phyloP scores from a whole-genome alignment of 1,140 invertebrate species.

The Caenorhabditis inopinata region DNA sequence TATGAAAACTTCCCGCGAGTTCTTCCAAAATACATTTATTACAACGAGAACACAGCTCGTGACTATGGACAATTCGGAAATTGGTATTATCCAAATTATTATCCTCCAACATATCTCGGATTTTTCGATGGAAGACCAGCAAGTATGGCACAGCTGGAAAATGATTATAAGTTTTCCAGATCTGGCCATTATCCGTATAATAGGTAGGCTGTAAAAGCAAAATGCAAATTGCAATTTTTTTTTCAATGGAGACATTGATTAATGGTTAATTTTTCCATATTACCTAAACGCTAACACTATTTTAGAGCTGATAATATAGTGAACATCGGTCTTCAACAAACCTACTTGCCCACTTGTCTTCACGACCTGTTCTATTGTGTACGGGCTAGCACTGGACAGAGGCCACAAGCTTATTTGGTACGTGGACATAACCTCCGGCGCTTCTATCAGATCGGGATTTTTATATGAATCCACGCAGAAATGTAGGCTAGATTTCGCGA shows the following conservation, averaged over 20 bases:
- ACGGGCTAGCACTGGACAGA: constrained; percentile 18
- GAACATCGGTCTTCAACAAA: constrained; percentile 48
- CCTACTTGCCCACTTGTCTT: constrained; percentile 45
- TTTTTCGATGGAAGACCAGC: constrained; percentile 44
- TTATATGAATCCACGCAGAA: too few relatives aligned
- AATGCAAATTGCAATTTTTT: background rate
- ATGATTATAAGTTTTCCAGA: constrained; percentile 41
- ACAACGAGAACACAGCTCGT: constrained; percentile 41
- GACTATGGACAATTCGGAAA: constrained; percentile 50
- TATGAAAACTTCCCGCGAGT: constrained; percentile 45
- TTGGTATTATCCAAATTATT: constrained; percentile 49
- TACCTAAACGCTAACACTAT: too few relatives aligned
- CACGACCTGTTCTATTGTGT: constrained; percentile 50
- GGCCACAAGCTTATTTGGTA: background rate
- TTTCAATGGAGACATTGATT: too few relatives aligned
- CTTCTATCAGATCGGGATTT: too few relatives aligned
- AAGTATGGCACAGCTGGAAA: constrained; percentile 44
- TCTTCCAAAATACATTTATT: constrained; percentile 44
- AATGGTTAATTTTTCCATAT: too few relatives aligned
- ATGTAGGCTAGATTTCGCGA: too few relatives aligned
- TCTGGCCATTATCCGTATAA: constrained; percentile 46
- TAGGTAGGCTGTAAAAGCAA: background rate
- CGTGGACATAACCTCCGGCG: too few relatives aligned
- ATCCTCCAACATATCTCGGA: constrained; percentile 43
- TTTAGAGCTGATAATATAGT: constrained; percentile 47